These are phyloP conservation scores for Gasterosteus aculeatus DNA, from an alignment of 2,113 vertebrate genomes.

Conservation along the genomic window DNA sequence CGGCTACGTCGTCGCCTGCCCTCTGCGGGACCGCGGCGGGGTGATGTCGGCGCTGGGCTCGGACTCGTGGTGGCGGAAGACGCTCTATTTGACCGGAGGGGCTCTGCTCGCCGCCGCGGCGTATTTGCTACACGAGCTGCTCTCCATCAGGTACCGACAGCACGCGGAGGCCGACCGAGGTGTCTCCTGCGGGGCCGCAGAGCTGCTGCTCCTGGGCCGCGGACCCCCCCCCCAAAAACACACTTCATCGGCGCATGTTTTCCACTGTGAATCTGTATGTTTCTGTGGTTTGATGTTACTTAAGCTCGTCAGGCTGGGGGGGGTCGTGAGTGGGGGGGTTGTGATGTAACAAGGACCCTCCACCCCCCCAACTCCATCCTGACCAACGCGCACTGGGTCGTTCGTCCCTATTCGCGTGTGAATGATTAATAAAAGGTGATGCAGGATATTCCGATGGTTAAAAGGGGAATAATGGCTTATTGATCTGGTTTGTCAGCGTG, in stretches of 20 bases:
- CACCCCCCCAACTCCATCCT: not conserved
- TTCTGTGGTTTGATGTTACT: conserved; percentile 41
- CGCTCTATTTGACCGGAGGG: conserved; percentile 95
- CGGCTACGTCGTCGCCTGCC: conserved; percentile 93
- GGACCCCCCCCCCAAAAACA: not conserved
- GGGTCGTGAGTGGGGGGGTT: conserved; percentile 71
- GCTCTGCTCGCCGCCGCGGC: conserved; percentile 96
- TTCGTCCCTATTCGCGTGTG: conserved; percentile 11
- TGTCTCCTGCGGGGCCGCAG: conserved; percentile 2
- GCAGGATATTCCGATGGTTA: no score
- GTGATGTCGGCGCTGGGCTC: conserved; percentile 94
- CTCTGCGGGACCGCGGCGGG: conserved; percentile 91
- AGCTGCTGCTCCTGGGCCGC: conserved; percentile 17
- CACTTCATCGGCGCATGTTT: not conserved
- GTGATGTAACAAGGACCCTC: conserved; percentile 70
- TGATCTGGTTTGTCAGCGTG: not conserved
- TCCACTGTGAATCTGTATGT: not conserved
- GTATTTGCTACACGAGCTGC: conserved; percentile 94
- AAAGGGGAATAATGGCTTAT: not conserved
- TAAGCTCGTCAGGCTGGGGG: conserved; percentile 61
- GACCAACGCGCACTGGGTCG: conserved; percentile 32
- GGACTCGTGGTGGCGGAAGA: conserved; percentile 98
- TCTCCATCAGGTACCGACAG: conserved; percentile 90
- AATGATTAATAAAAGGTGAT: not conserved
- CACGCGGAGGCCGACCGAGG: not conserved